These are phyloP conservation scores for Prietella phreatophila DNA, from an alignment of 2,113 vertebrate species.

Conservation along the genomic window DNA sequence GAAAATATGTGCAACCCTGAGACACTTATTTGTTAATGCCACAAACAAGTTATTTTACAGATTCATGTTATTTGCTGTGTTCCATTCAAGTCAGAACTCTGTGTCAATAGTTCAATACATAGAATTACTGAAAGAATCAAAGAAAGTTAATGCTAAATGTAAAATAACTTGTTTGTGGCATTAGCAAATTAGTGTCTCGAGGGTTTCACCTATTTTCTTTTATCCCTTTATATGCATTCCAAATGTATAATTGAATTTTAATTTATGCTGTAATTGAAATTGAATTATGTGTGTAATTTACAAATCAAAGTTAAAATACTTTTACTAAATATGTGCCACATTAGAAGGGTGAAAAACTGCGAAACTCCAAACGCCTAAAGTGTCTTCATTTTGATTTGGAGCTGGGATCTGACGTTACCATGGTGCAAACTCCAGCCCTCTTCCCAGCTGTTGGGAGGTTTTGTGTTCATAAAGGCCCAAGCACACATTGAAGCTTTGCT, in stretches of 20 bases:
- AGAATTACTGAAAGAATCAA: not conserved
- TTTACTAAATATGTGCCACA: constrained; percentile 53
- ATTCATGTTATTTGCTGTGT: no score
- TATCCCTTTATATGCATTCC: not conserved
- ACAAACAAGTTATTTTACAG: not conserved
- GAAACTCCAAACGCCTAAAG: constrained; percentile 76
- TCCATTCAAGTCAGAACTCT: no score
- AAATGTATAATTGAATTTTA: constrained; percentile 5
- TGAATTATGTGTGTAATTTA: constrained; percentile 50
- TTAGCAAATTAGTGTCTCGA: not conserved
- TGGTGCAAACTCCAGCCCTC: constrained; percentile 88
- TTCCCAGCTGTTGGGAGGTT: constrained; percentile 94
- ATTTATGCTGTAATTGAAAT: not conserved
- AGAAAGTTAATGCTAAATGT: not conserved
- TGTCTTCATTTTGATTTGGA: constrained; percentile 92
- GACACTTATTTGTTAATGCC: not conserved
- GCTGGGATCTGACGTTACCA: constrained; percentile 93
- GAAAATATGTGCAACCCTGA: not conserved
- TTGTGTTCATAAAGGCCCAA: constrained; percentile 73
- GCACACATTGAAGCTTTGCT: constrained; percentile 89
- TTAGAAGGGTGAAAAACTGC: constrained; percentile 65
- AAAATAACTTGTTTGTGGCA: not conserved
- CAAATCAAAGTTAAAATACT: constrained; percentile 59
- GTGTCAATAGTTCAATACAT: no score
- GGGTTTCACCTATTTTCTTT: not conserved